A percentile compares a stretch with the other conserved stretches of the same genome.
These are phyloP conservation scores for Caenorhabditis drosophilae DNA, from an alignment of 2,888 invertebrate genomes.

Conservation along the genomic window DNA sequence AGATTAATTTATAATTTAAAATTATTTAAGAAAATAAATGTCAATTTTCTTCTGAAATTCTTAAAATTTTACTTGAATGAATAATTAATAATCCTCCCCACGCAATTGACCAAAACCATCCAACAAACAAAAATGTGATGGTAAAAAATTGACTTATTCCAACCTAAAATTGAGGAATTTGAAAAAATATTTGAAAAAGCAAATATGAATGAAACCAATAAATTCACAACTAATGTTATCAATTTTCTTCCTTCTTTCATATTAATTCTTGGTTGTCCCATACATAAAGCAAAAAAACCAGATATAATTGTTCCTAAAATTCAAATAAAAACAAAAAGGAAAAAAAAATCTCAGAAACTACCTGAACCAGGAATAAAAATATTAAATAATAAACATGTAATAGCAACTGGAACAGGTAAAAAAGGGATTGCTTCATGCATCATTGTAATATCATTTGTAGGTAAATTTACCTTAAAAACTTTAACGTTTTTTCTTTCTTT, in stretches of 20 bases:
- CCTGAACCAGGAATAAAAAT: conserved; percentile 81
- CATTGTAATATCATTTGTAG: conserved; percentile 75
- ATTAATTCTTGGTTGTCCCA: conserved; percentile 86
- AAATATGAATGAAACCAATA: conserved; percentile 6
- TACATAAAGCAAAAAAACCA: conserved; percentile 85
- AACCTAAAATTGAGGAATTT: conserved; percentile 80
- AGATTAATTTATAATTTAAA: not conserved
- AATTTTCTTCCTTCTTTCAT: conserved; percentile 76
- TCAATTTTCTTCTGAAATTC: too few relatives aligned
- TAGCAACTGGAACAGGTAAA: conserved; percentile 83
- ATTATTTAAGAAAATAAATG: too few relatives aligned
- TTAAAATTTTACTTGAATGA: conserved; percentile 86
- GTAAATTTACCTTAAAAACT: conserved; percentile 56
- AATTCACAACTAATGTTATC: conserved; percentile 75
- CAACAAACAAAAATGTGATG: conserved; percentile 81
- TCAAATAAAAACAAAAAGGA: not conserved
- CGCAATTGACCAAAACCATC: conserved; percentile 98
- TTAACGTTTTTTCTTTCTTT: not conserved
- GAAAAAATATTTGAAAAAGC: not conserved
- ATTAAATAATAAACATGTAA: conserved; percentile 83
- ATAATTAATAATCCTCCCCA: conserved; percentile 93
- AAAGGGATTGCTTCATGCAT: conserved; percentile 92
- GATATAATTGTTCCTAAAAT: conserved; percentile 72
- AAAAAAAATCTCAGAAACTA: conserved; percentile 68
- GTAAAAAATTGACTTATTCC: conserved; percentile 89